Base-by-base conservation (phyloP, 1,140 invertebrate genomes). In the Drosophila oshimai region DNA sequence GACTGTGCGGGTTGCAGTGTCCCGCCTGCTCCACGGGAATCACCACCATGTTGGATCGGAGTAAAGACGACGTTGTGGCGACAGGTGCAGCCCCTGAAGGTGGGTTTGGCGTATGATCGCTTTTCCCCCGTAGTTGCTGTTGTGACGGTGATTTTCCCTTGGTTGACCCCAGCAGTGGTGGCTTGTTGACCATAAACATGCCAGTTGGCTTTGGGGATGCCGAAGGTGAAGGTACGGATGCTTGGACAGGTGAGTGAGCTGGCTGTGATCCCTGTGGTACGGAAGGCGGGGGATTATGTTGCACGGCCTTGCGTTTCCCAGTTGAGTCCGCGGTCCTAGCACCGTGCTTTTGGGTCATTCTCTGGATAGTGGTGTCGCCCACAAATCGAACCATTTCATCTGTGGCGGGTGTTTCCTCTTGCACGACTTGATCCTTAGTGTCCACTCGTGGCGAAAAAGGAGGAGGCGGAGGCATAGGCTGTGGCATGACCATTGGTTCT, bases 321-420 rank as follows among this genome's bases (percentile, higher is more conserved):
- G 15, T 5, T 1, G 28, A 6, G 0, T 70, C 58, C 15, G 18
- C 24, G 1, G 47, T 7, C 9, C 76, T 78, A 5, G 26, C 3
- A 1, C 41, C 10, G 24, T 74, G 60, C 15, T 75, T 88, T n/a
- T 84, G 74, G 41, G 36, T 78, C 6, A 88, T 7, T 4, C 79
- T 57, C 41, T 90, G 89, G n/a, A 90, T 90, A 12, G 81, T 89
- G 0, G 89, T 90, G 17, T 90, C 89, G 15, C 89, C 89, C 4
- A 90, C 84, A 33, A 74, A 73, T 4, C 89, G 77, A 34, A 87
- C 81, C 12, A 74, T 39, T 6, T 12, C 18, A 7, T 86, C 67
- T 3, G 17, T 20, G 10, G 39, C 18, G 1, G 61, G 13, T 6
- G 69, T 3, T 1, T 55, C 74, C n/a, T 53, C 39, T 1, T 31